Base-by-base conservation (phyloP, 1,140 invertebrate genomes). In the Nephotettix cincticeps region DNA sequence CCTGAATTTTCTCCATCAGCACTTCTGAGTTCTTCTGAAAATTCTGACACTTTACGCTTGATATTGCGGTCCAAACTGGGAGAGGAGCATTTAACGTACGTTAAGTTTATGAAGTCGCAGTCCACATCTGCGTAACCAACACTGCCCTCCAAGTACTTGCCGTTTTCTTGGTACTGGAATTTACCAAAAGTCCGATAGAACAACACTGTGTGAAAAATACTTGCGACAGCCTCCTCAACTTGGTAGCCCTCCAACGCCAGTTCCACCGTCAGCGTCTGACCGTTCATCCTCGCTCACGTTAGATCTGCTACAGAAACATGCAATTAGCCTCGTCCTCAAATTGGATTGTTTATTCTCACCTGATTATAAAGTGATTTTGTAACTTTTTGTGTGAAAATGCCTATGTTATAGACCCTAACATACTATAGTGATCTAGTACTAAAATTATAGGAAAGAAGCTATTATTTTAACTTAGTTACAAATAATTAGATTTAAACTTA, bases 71-170 rank as follows among this genome's bases (percentile, higher is more conserved):
- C 70, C 25, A 71, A 30, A 1, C 3, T 28, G 23, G 40, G 25
- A 13, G 71, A 72, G 28, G 71, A 72, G 63, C 71, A 72, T n/a
- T 68, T 45, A 80, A 89, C 96, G 82, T 99, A 99, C 27, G 96
- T 98, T 76, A 98, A 93, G 82, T 98, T 96, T 73, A 99, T 93
- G 80, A 97, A 98, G 83, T 98, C 94, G 84, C 96, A 99, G 79
- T 97, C 93, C 6, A 98, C 93, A 83, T 99, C 96, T 75, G 93
- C 91, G 77, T 96, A 96, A 58, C 96, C 96, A 23, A 99, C 88
- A 0, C 95, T 96, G 29, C 96, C 95, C 67, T 98, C 93, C 11
- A 94, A 95, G 81, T 98, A 99, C 80, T 90, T 94, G 73, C 91
- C 92, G 81, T 97, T 95, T 78, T 92, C 90, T 81, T 93, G 94